phyloP scores from a whole-genome alignment of 2,888 invertebrate species.

The Sclerodermus sp. region DNA sequence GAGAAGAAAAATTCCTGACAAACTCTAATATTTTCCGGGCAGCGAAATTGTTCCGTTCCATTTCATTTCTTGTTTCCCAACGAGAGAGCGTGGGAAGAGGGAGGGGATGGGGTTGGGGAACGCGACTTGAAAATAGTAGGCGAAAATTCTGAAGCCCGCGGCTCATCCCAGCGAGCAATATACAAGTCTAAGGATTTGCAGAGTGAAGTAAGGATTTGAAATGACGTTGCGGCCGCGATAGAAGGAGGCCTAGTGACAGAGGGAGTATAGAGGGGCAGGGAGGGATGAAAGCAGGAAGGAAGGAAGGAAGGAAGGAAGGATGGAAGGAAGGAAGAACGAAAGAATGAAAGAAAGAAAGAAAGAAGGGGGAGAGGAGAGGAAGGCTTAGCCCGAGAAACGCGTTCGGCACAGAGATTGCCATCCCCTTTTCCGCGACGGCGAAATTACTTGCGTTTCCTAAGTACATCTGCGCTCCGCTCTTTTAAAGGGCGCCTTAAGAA shows the following conservation, averaged over 20 bases:
- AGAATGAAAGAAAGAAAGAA: conserved; percentile 1
- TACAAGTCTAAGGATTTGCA: conserved; percentile 10
- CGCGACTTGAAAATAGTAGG: conserved; percentile 1
- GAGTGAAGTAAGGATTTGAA: conserved; percentile 8
- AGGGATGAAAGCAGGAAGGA: conserved; percentile 3
- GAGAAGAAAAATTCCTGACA: too few species aligned
- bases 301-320: too few species aligned
- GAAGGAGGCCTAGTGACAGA: too few species aligned
- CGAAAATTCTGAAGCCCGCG: conserved; percentile 1
- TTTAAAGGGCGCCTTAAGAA: too few species aligned
- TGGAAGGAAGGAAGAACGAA: too few species aligned
- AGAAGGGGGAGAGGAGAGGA: conserved; percentile 1
- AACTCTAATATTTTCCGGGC: too few species aligned
- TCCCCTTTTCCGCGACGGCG: neutral
- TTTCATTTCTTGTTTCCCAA: too few species aligned
- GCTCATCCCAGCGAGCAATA: conserved; percentile 12
- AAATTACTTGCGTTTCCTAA: neutral
- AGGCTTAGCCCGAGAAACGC: neutral
- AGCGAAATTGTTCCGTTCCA: too few species aligned
- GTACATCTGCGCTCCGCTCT: neutral
- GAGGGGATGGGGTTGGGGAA: neutral
- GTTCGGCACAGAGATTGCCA: neutral
- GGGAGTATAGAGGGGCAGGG: too few species aligned
- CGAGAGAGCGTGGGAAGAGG: neutral
- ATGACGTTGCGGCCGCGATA: neutral